Percentiles rank a stretch among this genome's conserved stretches.
Conservation (phyloP, 2,113 vertebrate genomes). For the Nestor notabilis region DNA sequence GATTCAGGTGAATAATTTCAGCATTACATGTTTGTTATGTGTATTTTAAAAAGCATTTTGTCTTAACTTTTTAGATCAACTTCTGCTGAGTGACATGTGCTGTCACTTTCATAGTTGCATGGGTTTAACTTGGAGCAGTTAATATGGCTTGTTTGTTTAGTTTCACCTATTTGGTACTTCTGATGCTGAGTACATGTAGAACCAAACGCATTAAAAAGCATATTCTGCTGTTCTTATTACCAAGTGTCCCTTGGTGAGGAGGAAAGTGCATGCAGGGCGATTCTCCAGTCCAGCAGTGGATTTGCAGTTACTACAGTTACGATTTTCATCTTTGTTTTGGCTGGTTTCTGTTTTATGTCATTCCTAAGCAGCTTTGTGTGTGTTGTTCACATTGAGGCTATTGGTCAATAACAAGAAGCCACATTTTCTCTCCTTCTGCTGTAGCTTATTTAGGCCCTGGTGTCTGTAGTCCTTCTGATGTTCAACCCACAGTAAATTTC, state of each 20-base stretch:
- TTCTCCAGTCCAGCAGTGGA: not conserved
- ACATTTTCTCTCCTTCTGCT: not conserved
- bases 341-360: not conserved
- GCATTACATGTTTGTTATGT: conserved; percentile 16
- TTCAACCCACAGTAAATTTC: not conserved
- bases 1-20: conserved; percentile 21
- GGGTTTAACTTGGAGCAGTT: not conserved
- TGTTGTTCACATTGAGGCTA: not conserved
- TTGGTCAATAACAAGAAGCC: not conserved
- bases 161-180: not conserved
- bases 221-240: not conserved
- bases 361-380: not conserved
- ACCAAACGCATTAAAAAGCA: not conserved
- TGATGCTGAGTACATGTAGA: not conserved
- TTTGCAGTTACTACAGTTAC: not conserved
- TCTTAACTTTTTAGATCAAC: conserved; percentile 3
- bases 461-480: not conserved
- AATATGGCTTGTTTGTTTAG: not conserved
- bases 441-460: not conserved
- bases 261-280: not conserved
- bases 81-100: not conserved
- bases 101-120: not conserved
- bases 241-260: not conserved
- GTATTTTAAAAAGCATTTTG: conserved; percentile 12
- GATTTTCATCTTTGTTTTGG: not conserved